Base-by-base conservation (phyloP, 1,140 invertebrate species). In the Artemia franciscana region DNA sequence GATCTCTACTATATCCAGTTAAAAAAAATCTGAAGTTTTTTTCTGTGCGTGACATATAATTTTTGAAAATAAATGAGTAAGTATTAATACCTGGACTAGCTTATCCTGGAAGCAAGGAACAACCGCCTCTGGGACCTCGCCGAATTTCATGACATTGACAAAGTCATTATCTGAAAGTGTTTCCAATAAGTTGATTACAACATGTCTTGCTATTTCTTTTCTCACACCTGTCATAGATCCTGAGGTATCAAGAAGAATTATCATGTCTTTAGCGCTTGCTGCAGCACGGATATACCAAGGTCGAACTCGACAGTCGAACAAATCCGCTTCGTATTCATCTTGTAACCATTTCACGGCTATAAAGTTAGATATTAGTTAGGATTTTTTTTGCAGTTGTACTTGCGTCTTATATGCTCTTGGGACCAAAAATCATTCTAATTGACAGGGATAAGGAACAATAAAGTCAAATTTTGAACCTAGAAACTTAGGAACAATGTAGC, bases 101-200 rank as follows among this genome's bases (percentile, higher is more conserved):
- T 79, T 82, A 59, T 84, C 80, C 62, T 81, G 80, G 71, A 92
- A 93, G 72, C 91, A 95, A 1, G 78, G 75, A 2, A 91, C 82
- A 5, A 86, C 77, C 65, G 84, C 79, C 5, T 78, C 70, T 0
- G 81, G 80, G 0, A 73, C 73, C 25, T 80, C 78, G 25, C 81
- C 82, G 70, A 86, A 91, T 57, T 80, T 82, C 60, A 91, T 83
- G 26, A 99, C 83, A 66, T 94, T 94, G 57, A 98, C 85, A 70
- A 89, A 96, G 73, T 99, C 96, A 73, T 99, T 95, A 69, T 98
- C 95, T 7, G 88, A 95, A 5, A 99, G 80, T 0, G 96, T 98
- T 27, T 95, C 88, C 64, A 99, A 73, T 56, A 99, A 85, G 27
- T 84, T 85, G 15, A 79, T 76, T 60, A 94, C 83, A 0, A 93